Evolutionary conservation across 1,140 invertebrate genomes (phyloP).

Genomic region (Drosophila mayri): DNA sequence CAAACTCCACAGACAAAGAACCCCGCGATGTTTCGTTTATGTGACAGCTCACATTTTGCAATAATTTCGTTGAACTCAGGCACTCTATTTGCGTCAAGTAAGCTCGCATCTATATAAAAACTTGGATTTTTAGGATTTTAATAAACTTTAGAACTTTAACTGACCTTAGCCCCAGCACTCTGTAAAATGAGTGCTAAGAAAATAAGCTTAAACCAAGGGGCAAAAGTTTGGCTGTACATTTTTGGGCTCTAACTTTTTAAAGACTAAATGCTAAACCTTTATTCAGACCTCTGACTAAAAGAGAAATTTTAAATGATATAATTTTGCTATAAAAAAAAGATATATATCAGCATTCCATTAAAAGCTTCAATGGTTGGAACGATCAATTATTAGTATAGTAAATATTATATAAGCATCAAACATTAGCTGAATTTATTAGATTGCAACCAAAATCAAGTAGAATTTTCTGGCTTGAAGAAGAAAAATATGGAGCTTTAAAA

Average conservation of each 20-base stretch:
- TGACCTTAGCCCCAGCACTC: background rate
- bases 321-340: background rate
- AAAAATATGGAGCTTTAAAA: too few species aligned
- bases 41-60: background rate
- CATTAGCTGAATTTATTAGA: background rate
- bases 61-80: background rate
- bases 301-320: background rate
- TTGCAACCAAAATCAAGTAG: too few species aligned
- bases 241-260: background rate
- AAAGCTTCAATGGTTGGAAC: background rate
- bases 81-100: background rate
- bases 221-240: background rate
- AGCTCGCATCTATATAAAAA: background rate
- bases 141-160: background rate
- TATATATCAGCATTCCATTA: background rate
- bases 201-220: background rate
- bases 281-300: background rate
- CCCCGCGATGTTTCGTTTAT: too few species aligned
- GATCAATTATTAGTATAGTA: background rate
- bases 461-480: background rate
- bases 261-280: background rate
- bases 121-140: background rate
- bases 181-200: background rate
- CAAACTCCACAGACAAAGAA: conserved; percentile 10
- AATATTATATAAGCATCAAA: too few species aligned